Conservation (phyloP, 1,140 invertebrate genomes). For the Theocolax elegans region DNA sequence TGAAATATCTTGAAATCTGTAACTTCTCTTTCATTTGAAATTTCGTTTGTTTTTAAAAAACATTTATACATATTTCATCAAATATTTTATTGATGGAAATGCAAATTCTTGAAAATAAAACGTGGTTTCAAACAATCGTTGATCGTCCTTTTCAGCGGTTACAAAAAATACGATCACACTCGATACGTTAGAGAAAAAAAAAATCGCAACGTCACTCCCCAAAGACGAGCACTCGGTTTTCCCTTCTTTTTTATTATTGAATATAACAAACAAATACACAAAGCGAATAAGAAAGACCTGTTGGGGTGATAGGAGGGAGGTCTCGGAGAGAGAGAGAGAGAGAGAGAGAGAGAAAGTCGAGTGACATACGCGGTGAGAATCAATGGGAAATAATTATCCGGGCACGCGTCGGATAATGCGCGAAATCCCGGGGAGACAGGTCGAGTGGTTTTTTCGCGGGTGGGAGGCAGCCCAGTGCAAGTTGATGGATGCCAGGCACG, state of each 20-base stretch:
- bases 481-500: constrained; percentile 52
- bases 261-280: background rate
- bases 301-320: background rate
- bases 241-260: background rate
- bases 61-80: too few species aligned
- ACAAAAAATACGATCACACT: too few species aligned
- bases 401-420: constrained; percentile 52
- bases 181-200: background rate
- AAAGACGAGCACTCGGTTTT: background rate
- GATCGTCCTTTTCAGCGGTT: too few species aligned
- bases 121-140: too few species aligned
- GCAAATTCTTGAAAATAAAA: too few species aligned
- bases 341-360: background rate
- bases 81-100: too few species aligned
- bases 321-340: background rate
- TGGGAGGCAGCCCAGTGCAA: too few species aligned
- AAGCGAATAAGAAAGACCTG: background rate
- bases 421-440: constrained; percentile 21
- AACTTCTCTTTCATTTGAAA: too few species aligned
- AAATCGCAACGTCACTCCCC: background rate
- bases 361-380: constrained; percentile 28
- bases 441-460: too few species aligned
- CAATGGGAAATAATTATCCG: constrained; percentile 56
- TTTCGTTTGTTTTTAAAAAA: too few species aligned
- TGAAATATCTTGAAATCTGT: too few species aligned